Conservation (phyloP, 1,140 invertebrate species). For the Sitobion miscanthi region DNA sequence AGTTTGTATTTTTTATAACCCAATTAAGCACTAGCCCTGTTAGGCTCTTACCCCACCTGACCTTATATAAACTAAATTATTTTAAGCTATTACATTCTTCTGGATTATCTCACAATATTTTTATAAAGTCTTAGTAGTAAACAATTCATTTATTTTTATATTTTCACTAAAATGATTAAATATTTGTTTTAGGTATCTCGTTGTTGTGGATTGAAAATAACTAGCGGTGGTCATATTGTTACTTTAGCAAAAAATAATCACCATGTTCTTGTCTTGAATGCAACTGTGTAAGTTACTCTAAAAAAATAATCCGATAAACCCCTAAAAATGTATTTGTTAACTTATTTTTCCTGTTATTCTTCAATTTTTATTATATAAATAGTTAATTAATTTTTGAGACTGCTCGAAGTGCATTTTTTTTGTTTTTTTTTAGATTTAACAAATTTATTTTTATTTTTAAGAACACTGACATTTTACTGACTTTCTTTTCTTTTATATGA, state of each 20-base stretch:
- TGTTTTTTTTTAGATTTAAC: slow-evolving; percentile 47
- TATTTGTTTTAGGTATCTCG: slow-evolving; percentile 82
- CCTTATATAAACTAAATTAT: too few relatives aligned
- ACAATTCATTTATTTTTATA: neutral
- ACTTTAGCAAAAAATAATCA: slow-evolving; percentile 98
- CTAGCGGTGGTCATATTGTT: slow-evolving; percentile 93
- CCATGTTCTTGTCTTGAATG: slow-evolving; percentile 94
- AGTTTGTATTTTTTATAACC: too few relatives aligned
- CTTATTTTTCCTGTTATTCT: slow-evolving; percentile 51
- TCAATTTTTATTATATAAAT: slow-evolving; percentile 51
- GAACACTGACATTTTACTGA: slow-evolving; percentile 54
- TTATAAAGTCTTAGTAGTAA: neutral
- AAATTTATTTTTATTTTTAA: slow-evolving; percentile 53
- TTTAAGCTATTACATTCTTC: neutral
- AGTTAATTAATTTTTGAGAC: slow-evolving; percentile 56
- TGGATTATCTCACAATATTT: neutral
- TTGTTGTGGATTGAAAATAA: slow-evolving; percentile 96
- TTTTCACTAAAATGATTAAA: neutral
- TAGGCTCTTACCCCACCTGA: too few relatives aligned
- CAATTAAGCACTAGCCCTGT: too few relatives aligned
- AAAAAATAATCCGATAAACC: neutral
- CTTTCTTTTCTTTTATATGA: slow-evolving; percentile 43
- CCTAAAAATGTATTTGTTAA: slow-evolving; percentile 43
- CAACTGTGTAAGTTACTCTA: slow-evolving; percentile 73
- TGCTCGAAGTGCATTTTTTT: slow-evolving; percentile 55